A percentile compares a stretch with the other conserved stretches of the same genome.
These are phyloP conservation scores for Leptestheria dahalacensis DNA, from an alignment of 1,140 invertebrate species.

Conservation along the genomic window DNA sequence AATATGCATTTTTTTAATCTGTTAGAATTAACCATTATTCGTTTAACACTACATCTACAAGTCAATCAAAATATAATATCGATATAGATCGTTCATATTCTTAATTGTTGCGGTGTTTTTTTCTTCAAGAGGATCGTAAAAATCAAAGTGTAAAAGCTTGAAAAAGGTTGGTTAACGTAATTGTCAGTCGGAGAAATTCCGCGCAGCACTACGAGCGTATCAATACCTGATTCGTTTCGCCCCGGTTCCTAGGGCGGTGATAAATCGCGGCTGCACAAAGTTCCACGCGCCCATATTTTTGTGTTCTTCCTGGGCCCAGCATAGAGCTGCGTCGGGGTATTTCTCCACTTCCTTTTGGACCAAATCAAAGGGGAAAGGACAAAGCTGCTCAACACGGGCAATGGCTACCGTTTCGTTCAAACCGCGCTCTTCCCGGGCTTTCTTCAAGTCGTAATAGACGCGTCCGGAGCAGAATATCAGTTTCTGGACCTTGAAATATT, in stretches of 20 bases:
- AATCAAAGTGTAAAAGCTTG: too few species aligned
- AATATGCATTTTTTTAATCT: too few species aligned
- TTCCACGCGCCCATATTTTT: slow-evolving; percentile 94
- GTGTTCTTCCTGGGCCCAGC: slow-evolving; percentile 96
- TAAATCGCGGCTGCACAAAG: slow-evolving; percentile 85
- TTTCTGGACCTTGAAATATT: slow-evolving; percentile 50
- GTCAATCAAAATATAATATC: too few species aligned
- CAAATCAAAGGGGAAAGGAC: slow-evolving; percentile 87
- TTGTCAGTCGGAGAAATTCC: too few species aligned
- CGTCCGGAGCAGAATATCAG: slow-evolving; percentile 88
- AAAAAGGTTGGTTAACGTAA: too few species aligned
- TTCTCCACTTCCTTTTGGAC: slow-evolving; percentile 76
- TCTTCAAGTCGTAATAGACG: slow-evolving; percentile 89
- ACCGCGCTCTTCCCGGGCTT: slow-evolving; percentile 59
- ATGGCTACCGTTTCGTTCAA: slow-evolving; percentile 73
- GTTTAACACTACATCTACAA: too few species aligned
- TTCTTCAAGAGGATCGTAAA: too few species aligned
- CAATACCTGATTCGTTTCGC: slow-evolving; percentile 23
- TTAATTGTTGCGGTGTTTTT: too few species aligned
- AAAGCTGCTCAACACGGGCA: slow-evolving; percentile 73
- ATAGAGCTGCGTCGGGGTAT: slow-evolving; percentile 77
- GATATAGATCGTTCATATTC: too few species aligned
- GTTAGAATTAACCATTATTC: too few species aligned
- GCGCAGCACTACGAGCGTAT: slow-evolving; percentile 26
- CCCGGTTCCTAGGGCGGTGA: slow-evolving; percentile 50